Evolutionary conservation across 2,113 vertebrate species (phyloP).

Genomic region (Fukomys damarensis): DNA sequence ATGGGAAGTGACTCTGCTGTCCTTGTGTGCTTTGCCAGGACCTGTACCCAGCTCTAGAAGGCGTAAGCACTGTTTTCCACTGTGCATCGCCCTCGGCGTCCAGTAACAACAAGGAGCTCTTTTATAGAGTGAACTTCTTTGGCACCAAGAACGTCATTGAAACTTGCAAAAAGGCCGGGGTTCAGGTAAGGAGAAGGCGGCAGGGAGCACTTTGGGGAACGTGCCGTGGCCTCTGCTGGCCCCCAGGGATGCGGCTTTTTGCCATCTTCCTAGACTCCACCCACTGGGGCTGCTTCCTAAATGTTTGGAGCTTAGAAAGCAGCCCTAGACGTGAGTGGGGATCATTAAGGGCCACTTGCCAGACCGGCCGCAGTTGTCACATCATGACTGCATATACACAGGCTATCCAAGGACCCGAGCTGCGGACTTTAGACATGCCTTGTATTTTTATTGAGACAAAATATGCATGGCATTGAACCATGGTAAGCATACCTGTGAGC

Average conservation of each 20-base stretch:
- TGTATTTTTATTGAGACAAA: slow-evolving; percentile 22
- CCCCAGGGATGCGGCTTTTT: background rate
- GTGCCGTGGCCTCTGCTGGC: background rate
- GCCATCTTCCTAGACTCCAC: background rate
- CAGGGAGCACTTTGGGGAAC: background rate
- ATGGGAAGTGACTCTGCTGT: slow-evolving; percentile 1
- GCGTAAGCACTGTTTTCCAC: slow-evolving; percentile 93
- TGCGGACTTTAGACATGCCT: background rate
- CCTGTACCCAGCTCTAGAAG: slow-evolving; percentile 91
- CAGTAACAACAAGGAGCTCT: slow-evolving; percentile 92
- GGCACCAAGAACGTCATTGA: slow-evolving; percentile 93
- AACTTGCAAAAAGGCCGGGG: slow-evolving; percentile 92
- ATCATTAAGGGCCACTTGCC: background rate
- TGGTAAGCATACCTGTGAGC: background rate
- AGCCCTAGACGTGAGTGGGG: background rate
- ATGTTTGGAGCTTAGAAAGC: background rate
- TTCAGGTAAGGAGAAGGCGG: slow-evolving; percentile 90
- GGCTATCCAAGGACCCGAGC: background rate
- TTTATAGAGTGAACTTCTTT: slow-evolving; percentile 93
- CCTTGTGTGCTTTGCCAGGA: slow-evolving; percentile 85
- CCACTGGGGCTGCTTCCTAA: background rate
- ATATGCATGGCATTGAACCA: background rate
- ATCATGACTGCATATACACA: background rate
- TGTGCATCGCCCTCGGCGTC: slow-evolving; percentile 95
- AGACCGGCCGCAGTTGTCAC: background rate